These are phyloP conservation scores for Hemithea aestivaria DNA, from an alignment of 2,888 invertebrate genomes.

Conservation along the genomic window DNA sequence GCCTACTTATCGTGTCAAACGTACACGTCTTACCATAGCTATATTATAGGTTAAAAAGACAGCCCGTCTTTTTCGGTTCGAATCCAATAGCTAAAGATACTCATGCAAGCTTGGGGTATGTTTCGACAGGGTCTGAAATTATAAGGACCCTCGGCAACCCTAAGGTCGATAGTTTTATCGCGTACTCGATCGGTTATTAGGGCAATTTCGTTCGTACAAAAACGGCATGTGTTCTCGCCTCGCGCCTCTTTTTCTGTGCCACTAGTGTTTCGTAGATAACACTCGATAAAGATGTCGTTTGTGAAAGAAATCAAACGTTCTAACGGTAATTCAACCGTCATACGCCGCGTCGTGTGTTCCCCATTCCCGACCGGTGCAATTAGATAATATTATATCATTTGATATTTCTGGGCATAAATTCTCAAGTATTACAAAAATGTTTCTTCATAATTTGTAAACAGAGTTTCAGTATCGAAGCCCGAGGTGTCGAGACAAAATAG, in stretches of 20 bases:
- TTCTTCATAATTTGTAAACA: conserved; percentile 1
- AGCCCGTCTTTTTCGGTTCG: too few relatives aligned
- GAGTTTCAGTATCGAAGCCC: conserved; percentile 2
- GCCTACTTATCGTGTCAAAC: too few relatives aligned
- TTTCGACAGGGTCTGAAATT: too few relatives aligned
- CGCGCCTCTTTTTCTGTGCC: conserved; percentile 21
- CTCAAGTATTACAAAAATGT: neutral
- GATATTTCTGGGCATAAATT: too few relatives aligned
- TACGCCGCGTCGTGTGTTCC: neutral
- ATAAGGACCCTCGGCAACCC: neutral
- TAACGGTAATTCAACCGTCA: conserved; percentile 18
- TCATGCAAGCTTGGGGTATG: too few relatives aligned
- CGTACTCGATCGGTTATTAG: conserved; percentile 14
- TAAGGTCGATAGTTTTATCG: conserved; percentile 15
- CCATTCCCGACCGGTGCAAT: too few relatives aligned
- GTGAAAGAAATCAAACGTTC: too few relatives aligned
- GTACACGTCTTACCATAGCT: too few relatives aligned
- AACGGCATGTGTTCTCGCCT: conserved; percentile 16
- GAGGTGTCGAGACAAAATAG: conserved; percentile 15
- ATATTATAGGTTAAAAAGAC: too few relatives aligned
- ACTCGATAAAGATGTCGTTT: conserved; percentile 28
- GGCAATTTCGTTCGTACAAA: conserved; percentile 18
- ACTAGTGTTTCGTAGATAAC: conserved; percentile 30
- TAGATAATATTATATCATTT: too few relatives aligned
- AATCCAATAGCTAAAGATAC: too few relatives aligned